Percentiles rank a stretch among this genome's conserved stretches.
phyloP scores from a whole-genome alignment of 2,113 vertebrate species.

The Pseudopipra pipra region DNA sequence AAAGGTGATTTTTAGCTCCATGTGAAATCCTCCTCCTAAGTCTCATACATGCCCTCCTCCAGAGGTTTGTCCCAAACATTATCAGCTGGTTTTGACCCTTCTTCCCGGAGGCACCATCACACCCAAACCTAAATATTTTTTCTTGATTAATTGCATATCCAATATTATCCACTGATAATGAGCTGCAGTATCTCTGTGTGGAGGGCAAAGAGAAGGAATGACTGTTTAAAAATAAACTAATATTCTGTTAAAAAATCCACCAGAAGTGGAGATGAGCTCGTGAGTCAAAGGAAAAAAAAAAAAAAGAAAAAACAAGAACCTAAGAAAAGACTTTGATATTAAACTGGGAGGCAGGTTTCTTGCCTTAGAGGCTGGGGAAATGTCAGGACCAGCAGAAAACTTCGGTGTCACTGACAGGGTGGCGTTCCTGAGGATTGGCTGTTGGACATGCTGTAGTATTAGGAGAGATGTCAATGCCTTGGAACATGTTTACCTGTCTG shows the following conservation, averaged over 20 bases:
- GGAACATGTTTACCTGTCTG: background rate
- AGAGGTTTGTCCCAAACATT: slow-evolving; percentile 37
- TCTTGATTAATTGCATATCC: slow-evolving; percentile 53
- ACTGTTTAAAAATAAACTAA: slow-evolving; percentile 51
- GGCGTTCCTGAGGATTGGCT: background rate
- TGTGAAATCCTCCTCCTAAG: slow-evolving; percentile 29
- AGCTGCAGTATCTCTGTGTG: slow-evolving; percentile 22
- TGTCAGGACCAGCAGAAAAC: background rate
- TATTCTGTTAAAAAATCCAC: slow-evolving; percentile 10
- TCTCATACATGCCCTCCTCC: background rate
- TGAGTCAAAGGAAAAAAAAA: background rate
- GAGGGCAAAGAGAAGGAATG: background rate
- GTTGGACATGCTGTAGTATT: rapidly evolving
- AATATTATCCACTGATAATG: slow-evolving; percentile 31
- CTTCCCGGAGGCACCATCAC: background rate
- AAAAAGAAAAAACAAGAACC: background rate
- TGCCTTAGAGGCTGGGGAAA: background rate
- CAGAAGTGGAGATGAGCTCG: background rate
- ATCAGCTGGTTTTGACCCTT: slow-evolving; percentile 31
- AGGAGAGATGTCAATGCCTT: background rate
- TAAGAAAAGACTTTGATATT: background rate
- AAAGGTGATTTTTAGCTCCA: background rate
- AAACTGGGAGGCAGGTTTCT: background rate
- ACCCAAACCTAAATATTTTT: slow-evolving; percentile 22
- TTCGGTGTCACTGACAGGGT: background rate